Percentiles rank a stretch among this genome's conserved stretches.
Evolutionary conservation across 2,797 vertebrate species (phyloP).

Genomic region (Sylvilagus floridanus): DNA sequence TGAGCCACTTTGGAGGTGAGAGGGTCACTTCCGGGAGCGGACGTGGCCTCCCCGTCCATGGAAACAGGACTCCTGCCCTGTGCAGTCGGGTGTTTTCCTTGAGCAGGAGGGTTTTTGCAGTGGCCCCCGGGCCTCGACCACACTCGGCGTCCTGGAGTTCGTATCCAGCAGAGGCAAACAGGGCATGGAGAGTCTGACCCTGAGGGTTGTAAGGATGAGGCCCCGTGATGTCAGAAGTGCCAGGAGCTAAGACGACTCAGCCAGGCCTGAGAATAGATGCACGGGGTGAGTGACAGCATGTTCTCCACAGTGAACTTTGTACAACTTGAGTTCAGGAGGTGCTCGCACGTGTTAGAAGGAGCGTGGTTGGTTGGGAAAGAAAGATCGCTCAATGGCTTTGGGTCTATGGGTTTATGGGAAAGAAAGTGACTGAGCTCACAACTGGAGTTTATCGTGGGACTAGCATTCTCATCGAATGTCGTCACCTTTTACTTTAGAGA

Average conservation of each 20-base stretch:
- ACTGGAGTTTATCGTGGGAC: background rate
- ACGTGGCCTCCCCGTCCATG: background rate
- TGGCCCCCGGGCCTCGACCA: background rate
- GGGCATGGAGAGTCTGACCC: background rate
- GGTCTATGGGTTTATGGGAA: background rate
- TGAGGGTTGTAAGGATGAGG: background rate
- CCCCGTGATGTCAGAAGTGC: background rate
- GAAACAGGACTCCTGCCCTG: too few species aligned
- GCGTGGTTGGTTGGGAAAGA: background rate
- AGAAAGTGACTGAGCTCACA: slow-evolving; percentile 9
- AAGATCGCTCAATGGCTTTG: background rate
- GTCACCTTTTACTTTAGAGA: background rate
- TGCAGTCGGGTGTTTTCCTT: background rate
- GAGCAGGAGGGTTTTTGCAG: background rate
- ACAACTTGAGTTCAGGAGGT: background rate
- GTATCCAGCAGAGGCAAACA: background rate
- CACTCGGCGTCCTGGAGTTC: background rate
- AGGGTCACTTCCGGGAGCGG: background rate
- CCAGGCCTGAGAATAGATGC: background rate
- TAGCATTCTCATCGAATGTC: background rate
- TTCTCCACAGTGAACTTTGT: background rate
- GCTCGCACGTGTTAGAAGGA: background rate
- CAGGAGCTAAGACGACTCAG: slow-evolving; percentile 26
- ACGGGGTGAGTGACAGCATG: background rate
- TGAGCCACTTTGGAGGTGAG: background rate